phyloP scores from a whole-genome alignment of 2,797 vertebrate genomes.

The Psittacula derbiana region DNA sequence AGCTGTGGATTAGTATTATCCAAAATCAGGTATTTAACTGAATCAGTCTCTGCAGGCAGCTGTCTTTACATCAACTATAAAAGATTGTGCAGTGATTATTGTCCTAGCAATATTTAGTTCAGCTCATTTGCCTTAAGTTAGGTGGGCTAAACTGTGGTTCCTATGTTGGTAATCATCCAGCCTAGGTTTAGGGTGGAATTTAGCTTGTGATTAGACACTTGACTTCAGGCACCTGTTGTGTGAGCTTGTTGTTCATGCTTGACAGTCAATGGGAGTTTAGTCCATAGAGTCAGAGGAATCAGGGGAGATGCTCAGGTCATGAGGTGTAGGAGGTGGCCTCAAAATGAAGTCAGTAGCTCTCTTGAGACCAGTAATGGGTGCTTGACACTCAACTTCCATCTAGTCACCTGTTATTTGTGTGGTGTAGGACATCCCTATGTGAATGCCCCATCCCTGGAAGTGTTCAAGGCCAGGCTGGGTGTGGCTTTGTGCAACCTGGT shows the following conservation, averaged over 20 bases:
- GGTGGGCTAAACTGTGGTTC: rapidly evolving
- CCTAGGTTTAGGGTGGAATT: not conserved
- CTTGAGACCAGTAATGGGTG: rapidly evolving
- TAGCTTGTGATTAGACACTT: rapidly evolving
- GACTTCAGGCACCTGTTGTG: not conserved
- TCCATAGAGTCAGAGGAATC: not conserved
- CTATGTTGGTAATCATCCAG: not conserved
- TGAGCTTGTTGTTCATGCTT: not conserved
- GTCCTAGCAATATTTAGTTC: not conserved
- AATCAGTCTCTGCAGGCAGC: not conserved
- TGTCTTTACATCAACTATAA: not conserved
- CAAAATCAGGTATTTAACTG: not conserved
- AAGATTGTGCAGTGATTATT: not conserved
- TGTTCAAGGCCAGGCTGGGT: not conserved
- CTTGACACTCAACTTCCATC: not conserved
- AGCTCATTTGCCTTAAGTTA: not conserved
- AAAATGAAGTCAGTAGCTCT: not conserved
- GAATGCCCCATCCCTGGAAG: not conserved
- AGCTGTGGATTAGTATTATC: not conserved
- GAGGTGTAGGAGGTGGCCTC: not conserved
- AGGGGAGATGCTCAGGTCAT: not conserved
- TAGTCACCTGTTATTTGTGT: not conserved
- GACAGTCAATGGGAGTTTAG: not conserved
- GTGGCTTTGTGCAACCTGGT: not conserved
- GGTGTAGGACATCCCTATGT: not conserved